These are phyloP conservation scores for Tragelaphus strepsiceros DNA, from an alignment of 2,113 vertebrate species.

Conservation along the genomic window DNA sequence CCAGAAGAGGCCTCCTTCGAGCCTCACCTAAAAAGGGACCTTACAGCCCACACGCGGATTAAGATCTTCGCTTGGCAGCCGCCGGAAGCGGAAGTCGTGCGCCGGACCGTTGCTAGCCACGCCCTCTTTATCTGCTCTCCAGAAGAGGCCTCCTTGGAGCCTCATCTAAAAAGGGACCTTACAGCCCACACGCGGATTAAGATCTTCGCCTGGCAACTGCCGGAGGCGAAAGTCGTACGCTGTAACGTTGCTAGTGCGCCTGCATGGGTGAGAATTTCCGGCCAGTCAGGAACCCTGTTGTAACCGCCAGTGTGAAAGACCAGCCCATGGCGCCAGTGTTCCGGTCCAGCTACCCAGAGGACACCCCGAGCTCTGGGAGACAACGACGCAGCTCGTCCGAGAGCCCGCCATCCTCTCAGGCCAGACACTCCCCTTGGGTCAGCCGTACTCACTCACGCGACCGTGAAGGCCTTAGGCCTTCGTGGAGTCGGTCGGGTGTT, in stretches of 20 bases:
- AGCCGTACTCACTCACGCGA: not conserved
- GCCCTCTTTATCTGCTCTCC: too few species aligned
- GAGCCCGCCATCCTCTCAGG: not conserved
- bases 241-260: rapidly evolving
- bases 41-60: too few species aligned
- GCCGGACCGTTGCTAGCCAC: too few species aligned
- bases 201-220: too few species aligned
- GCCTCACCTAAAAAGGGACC: too few species aligned
- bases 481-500: rapidly evolving
- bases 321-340: slow-evolving; percentile 49
- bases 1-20: too few species aligned
- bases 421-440: not conserved
- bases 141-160: too few species aligned
- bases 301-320: rapidly evolving
- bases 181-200: too few species aligned
- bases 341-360: slow-evolving; percentile 63
- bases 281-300: rapidly evolving
- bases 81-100: too few species aligned
- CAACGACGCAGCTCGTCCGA: not conserved
- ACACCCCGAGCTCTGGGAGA: slow-evolving; percentile 1
- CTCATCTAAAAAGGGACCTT: too few species aligned
- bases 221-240: not conserved
- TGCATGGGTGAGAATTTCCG: rapidly evolving
- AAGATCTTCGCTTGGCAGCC: too few species aligned
- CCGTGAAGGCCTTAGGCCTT: not conserved